These are phyloP conservation scores for Budorcas taxicolor DNA, from an alignment of 2,113 vertebrate genomes.

Conservation along the genomic window DNA sequence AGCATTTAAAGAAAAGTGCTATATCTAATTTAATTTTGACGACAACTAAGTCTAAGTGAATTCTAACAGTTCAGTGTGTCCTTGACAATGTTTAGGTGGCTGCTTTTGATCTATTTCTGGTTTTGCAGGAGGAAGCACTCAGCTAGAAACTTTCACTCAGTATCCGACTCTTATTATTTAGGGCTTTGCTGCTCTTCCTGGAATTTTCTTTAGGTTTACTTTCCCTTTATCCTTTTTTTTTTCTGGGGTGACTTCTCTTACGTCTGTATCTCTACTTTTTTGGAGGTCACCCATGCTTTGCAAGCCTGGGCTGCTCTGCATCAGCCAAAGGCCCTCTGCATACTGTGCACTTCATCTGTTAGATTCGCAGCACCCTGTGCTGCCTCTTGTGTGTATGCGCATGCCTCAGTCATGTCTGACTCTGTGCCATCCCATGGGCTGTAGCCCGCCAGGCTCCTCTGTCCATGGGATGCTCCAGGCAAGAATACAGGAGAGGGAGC, in stretches of 20 bases:
- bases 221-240: background rate
- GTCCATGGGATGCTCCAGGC: background rate
- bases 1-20: background rate
- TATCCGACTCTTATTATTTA: background rate
- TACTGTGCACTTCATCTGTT: rapidly evolving
- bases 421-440: background rate
- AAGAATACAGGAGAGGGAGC: background rate
- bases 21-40: background rate
- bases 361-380: rapidly evolving
- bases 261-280: background rate
- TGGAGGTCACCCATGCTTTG: background rate
- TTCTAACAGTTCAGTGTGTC: background rate
- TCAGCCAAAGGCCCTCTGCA: rapidly evolving
- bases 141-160: background rate
- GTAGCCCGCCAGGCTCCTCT: background rate
- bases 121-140: background rate
- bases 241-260: background rate
- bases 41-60: background rate
- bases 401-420: background rate
- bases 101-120: background rate
- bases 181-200: background rate
- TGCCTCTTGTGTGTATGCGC: no score
- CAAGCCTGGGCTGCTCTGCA: background rate
- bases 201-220: background rate
- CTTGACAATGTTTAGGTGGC: background rate